phyloP scores from a whole-genome alignment of 2,113 vertebrate genomes.

The Istiophorus platypterus region DNA sequence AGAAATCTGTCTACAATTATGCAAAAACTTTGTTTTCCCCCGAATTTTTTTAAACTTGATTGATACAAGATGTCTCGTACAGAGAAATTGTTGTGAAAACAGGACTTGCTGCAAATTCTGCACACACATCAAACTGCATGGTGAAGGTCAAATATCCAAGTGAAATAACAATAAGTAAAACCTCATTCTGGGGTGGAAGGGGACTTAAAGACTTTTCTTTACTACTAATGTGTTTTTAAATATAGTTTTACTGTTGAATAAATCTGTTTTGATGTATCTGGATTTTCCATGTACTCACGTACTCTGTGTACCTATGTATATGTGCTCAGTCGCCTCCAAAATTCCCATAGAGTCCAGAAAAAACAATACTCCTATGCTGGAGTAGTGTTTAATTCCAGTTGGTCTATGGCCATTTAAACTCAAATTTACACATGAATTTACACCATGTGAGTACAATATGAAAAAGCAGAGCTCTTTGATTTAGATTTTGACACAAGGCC shows the following conservation, averaged over 20 bases:
- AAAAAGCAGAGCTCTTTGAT: neutral
- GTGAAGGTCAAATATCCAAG: neutral
- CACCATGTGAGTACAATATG: neutral
- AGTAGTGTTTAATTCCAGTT: slow-evolving; percentile 4
- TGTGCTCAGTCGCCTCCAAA: neutral
- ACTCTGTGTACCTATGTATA: neutral
- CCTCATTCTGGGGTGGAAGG: neutral
- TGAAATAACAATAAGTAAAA: too few species aligned
- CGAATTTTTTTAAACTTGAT: too few species aligned
- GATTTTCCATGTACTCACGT: neutral
- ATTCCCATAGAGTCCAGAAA: neutral
- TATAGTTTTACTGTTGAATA: too few species aligned
- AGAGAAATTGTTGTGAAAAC: neutral
- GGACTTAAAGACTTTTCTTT: too few species aligned
- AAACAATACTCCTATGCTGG: neutral
- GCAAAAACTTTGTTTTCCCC: too few species aligned
- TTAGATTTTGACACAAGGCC: neutral
- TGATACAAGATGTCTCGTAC: neutral
- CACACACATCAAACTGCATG: neutral
- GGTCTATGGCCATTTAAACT: neutral
- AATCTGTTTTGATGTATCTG: too few species aligned
- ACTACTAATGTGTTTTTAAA: too few species aligned
- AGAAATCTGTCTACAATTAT: neutral
- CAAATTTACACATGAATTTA: neutral
- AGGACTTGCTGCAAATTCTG: neutral